Evolutionary conservation across 2,113 vertebrate genomes (phyloP).

Genomic region (Cairina moschata): DNA sequence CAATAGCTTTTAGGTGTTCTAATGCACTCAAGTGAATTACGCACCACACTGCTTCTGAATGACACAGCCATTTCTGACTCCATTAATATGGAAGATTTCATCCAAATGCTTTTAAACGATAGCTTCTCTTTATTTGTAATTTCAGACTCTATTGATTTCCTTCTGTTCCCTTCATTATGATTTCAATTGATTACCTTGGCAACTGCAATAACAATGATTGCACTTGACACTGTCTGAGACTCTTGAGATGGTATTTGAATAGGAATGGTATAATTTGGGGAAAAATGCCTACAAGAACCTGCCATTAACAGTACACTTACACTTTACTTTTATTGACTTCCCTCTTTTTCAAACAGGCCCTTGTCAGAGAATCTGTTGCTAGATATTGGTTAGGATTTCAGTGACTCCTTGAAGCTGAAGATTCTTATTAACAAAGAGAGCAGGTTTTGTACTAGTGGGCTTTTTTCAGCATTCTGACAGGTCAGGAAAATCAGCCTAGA

Average conservation of each 20-base stretch:
- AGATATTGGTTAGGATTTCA: conserved; percentile 61
- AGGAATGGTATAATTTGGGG: conserved; percentile 84
- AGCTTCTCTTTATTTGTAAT: conserved; percentile 89
- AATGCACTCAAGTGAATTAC: conserved; percentile 83
- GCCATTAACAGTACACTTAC: conserved; percentile 82
- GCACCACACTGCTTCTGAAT: conserved; percentile 82
- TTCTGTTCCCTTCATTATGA: conserved; percentile 90
- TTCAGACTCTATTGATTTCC: conserved; percentile 89
- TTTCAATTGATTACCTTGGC: conserved; percentile 88
- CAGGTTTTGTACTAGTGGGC: background rate
- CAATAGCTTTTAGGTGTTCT: conserved; percentile 81
- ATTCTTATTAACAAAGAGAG: conserved; percentile 37
- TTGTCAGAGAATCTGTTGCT: conserved; percentile 72
- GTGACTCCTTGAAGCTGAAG: conserved; percentile 49
- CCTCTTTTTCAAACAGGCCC: conserved; percentile 67
- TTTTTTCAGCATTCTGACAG: background rate
- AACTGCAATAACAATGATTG: conserved; percentile 86
- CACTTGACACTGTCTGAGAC: conserved; percentile 84
- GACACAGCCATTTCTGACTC: conserved; percentile 85
- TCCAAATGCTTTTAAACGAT: conserved; percentile 89
- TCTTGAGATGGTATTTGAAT: conserved; percentile 84
- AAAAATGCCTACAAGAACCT: conserved; percentile 80
- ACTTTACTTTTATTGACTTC: conserved; percentile 85
- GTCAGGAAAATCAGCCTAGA: background rate
- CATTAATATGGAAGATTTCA: conserved; percentile 89